Evolutionary conservation across 2,113 vertebrate genomes (phyloP).

Genomic region (Saccopteryx leptura): DNA sequence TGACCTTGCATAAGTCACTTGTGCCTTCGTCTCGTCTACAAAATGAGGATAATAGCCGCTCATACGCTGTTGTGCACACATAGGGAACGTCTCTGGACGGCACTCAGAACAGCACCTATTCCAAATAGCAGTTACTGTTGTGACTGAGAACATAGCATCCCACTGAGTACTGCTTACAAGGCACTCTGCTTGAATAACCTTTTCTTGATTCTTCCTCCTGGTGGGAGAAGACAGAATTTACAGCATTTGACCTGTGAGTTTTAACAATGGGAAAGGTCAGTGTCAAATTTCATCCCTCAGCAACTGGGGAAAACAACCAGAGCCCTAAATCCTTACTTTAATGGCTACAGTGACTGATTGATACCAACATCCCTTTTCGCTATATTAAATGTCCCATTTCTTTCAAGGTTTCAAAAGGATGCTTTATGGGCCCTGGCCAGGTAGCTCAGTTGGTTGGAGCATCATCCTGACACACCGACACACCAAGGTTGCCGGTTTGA

Average conservation of each 20-base stretch:
- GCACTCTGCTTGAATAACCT: neutral
- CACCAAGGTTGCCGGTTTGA: too few relatives aligned
- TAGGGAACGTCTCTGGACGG: neutral
- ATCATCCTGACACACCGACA: too few relatives aligned
- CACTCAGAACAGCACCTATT: neutral
- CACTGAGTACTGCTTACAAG: neutral
- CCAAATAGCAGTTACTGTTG: too few relatives aligned
- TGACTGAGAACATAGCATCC: neutral
- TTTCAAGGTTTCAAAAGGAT: slow-evolving; percentile 24
- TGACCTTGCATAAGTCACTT: neutral
- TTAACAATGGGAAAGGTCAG: slow-evolving; percentile 40
- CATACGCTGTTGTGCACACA: neutral
- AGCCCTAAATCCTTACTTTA: slow-evolving; percentile 51
- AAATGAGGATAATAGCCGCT: neutral
- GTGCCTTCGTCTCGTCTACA: neutral
- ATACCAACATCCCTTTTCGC: neutral
- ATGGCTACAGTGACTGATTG: neutral
- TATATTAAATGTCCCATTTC: neutral
- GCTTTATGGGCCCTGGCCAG: neutral
- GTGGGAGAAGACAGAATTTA: neutral
- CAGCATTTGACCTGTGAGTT: neutral
- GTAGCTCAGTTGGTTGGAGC: too few relatives aligned
- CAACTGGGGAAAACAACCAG: neutral
- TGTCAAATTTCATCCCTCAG: slow-evolving; percentile 17
- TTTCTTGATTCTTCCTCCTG: neutral